Evolutionary conservation across 2,888 invertebrate species (phyloP).

Genomic region (Aplocera efformata): DNA sequence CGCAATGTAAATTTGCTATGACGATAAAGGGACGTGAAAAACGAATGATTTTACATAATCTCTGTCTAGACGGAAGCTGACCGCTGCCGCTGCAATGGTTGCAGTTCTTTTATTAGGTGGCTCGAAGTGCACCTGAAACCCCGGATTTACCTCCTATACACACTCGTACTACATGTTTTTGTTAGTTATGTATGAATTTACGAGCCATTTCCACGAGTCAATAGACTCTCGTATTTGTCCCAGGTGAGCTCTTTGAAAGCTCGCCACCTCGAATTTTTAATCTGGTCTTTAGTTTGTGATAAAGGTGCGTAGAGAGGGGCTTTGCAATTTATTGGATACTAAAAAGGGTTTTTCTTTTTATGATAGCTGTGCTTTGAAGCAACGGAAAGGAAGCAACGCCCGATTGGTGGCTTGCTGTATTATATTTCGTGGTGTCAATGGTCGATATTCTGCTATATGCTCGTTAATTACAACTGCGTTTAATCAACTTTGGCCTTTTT

Average conservation of each 20-base stretch:
- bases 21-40: conserved; percentile 60
- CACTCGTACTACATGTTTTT: conserved; percentile 53
- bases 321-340: conserved; percentile 5
- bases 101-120: conserved; percentile 49
- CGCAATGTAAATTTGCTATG: conserved; percentile 54
- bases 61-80: conserved; percentile 74
- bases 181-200: conserved; percentile 49
- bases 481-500: conserved; percentile 55
- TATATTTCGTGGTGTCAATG: conserved; percentile 59
- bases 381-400: conserved; percentile 29
- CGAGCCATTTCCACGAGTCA: conserved; percentile 51
- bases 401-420: conserved; percentile 40
- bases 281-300: conserved; percentile 12
- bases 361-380: conserved; percentile 15
- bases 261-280: conserved; percentile 14
- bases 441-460: conserved; percentile 56
- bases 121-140: conserved; percentile 29
- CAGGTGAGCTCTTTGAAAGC: conserved; percentile 43
- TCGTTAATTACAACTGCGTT: conserved; percentile 66
- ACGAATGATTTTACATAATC: conserved; percentile 68
- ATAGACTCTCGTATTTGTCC: conserved; percentile 42
- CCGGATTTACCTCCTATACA: conserved; percentile 52
- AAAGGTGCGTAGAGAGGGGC: neutral
- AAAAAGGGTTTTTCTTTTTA: conserved; percentile 12
- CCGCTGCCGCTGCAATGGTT: conserved; percentile 38